phyloP scores from a whole-genome alignment of 2,113 vertebrate genomes.

The Fukomys damarensis region DNA sequence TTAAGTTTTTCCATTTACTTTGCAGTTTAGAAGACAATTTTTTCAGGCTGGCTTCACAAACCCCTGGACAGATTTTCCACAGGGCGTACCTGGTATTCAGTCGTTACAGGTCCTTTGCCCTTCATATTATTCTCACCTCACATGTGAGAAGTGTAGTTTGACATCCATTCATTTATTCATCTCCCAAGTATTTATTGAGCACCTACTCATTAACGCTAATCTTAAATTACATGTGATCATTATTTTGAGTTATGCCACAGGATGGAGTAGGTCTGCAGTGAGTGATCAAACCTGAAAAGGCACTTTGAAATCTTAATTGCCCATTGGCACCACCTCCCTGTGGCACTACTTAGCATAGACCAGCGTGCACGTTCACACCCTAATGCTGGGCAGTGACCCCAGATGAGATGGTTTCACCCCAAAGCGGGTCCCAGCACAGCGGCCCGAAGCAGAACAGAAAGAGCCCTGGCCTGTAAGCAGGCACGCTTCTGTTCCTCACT shows the following conservation, averaged over 20 bases:
- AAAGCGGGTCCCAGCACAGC: background rate
- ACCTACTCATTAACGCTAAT: conserved; percentile 75
- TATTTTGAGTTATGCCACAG: conserved; percentile 52
- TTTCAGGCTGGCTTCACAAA: background rate
- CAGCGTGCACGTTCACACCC: background rate
- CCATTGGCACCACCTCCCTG: conserved; percentile 53
- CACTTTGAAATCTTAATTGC: conserved; percentile 76
- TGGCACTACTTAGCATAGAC: background rate
- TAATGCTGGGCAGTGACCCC: background rate
- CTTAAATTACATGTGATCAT: conserved; percentile 36
- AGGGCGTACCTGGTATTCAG: background rate
- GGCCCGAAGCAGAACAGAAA: conserved; percentile 26
- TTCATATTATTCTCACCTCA: background rate
- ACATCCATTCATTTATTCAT: conserved; percentile 53
- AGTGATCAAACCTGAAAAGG: conserved; percentile 66
- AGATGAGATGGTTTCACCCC: background rate
- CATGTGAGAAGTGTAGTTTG: conserved; percentile 26
- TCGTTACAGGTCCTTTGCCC: background rate
- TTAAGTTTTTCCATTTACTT: background rate
- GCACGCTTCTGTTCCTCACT: conserved; percentile 29
- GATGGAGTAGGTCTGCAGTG: conserved; percentile 48
- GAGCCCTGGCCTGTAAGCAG: background rate
- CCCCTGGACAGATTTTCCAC: background rate
- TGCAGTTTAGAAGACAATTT: background rate
- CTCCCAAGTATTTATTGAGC: conserved; percentile 60